phyloP scores from a whole-genome alignment of 1,140 invertebrate genomes.

The Calliopsis andreniformis region DNA sequence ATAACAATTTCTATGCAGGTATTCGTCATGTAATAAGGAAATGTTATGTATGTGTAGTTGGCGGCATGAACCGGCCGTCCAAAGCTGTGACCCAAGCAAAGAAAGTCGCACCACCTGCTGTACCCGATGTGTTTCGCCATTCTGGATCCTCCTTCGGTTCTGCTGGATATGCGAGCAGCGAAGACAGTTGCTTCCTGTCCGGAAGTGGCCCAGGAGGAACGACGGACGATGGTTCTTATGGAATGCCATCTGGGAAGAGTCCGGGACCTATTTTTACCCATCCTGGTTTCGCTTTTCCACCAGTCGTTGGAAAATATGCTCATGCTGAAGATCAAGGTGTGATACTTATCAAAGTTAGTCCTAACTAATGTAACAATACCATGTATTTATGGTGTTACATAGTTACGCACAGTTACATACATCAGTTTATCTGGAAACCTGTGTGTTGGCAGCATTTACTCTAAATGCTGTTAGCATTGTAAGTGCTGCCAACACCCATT shows the following conservation, averaged over 20 bases:
- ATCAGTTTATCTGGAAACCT: too few relatives aligned
- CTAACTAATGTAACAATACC: too few relatives aligned
- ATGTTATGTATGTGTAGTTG: conserved; percentile 82
- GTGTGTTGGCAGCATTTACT: too few relatives aligned
- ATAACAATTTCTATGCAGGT: too few relatives aligned
- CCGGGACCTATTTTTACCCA: conserved; percentile 82
- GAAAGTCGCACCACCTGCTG: conserved; percentile 91
- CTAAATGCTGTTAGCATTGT: too few relatives aligned
- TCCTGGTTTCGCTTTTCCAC: conserved; percentile 82
- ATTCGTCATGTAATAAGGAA: not conserved
- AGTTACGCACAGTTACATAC: too few relatives aligned
- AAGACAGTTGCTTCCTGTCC: conserved; percentile 84
- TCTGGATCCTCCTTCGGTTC: conserved; percentile 88
- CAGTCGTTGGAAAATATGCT: conserved; percentile 79
- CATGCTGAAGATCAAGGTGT: conserved; percentile 85
- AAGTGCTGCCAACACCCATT: too few relatives aligned
- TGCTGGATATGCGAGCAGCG: conserved; percentile 89
- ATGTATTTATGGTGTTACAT: too few relatives aligned
- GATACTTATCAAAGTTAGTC: conserved; percentile 14
- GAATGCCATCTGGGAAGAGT: conserved; percentile 82
- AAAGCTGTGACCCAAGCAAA: conserved; percentile 89
- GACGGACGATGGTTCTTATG: conserved; percentile 76
- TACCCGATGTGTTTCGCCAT: conserved; percentile 89
- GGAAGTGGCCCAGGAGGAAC: conserved; percentile 74
- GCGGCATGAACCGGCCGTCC: conserved; percentile 90